phyloP scores from a whole-genome alignment of 1,140 invertebrate species.

The Zaprionus taronus region DNA sequence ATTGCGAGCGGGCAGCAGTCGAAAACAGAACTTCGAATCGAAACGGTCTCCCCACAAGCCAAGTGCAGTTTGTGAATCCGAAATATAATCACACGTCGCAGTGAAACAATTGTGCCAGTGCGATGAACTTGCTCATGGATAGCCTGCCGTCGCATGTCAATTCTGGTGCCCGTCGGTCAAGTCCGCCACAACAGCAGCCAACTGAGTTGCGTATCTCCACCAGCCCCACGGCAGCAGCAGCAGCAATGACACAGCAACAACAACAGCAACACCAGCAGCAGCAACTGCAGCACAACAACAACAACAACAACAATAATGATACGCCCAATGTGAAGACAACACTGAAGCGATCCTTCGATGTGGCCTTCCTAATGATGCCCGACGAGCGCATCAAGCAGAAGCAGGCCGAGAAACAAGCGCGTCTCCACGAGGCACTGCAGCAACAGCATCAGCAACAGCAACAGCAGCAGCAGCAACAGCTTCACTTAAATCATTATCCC shows the following conservation, averaged over 20 bases:
- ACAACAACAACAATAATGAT: slow-evolving; percentile 72
- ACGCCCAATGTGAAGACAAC: slow-evolving; percentile 66
- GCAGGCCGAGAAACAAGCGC: slow-evolving; percentile 87
- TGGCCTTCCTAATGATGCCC: slow-evolving; percentile 94
- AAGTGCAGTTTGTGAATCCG: background rate
- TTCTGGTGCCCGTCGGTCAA: slow-evolving; percentile 53
- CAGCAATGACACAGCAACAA: slow-evolving; percentile 31
- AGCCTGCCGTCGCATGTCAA: slow-evolving; percentile 65
- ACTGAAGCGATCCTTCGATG: slow-evolving; percentile 92
- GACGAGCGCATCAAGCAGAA: slow-evolving; percentile 91
- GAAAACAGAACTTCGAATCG: slow-evolving; percentile 73
- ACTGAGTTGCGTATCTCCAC: slow-evolving; percentile 69
- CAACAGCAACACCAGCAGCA: slow-evolving; percentile 38
- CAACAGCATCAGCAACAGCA: slow-evolving; percentile 46
- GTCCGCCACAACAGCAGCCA: slow-evolving; percentile 55
- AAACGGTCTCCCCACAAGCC: slow-evolving; percentile 29
- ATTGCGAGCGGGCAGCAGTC: slow-evolving; percentile 80
- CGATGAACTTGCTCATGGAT: slow-evolving; percentile 84
- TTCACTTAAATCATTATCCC: slow-evolving; percentile 58
- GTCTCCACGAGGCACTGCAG: slow-evolving; percentile 84
- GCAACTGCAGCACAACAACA: slow-evolving; percentile 44
- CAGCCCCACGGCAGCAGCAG: slow-evolving; percentile 48
- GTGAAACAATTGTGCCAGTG: slow-evolving; percentile 28
- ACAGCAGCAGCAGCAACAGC: slow-evolving; percentile 54
- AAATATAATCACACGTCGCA: background rate